Conservation (phyloP, 1,140 invertebrate species). For the Mamestra configurata region DNA sequence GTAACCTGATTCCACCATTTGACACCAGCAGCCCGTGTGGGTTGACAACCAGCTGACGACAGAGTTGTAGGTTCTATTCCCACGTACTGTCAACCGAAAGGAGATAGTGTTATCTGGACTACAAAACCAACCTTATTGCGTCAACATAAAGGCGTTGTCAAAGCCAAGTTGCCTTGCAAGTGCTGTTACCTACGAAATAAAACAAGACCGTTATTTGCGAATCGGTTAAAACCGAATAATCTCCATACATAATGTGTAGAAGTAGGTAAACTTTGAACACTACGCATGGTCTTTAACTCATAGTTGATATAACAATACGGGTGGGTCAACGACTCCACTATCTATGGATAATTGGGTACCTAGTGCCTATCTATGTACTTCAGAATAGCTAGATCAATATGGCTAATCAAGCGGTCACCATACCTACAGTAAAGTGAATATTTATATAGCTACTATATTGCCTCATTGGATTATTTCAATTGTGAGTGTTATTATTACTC, state of each 20-base stretch:
- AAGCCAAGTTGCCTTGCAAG: too few relatives aligned
- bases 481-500: too few relatives aligned
- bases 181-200: not conserved
- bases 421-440: too few relatives aligned
- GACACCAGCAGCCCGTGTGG: conserved; percentile 18
- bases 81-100: not conserved
- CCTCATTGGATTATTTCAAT: too few relatives aligned
- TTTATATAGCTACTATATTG: too few relatives aligned
- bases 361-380: too few relatives aligned
- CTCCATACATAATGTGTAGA: not conserved
- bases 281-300: too few relatives aligned
- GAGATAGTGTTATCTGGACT: not conserved
- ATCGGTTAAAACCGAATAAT: conserved; percentile 21
- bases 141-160: too few relatives aligned
- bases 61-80: conserved; percentile 10
- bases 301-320: not conserved
- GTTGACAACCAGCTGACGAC: not conserved
- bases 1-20: conserved; percentile 23
- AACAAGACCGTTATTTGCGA: conserved; percentile 19
- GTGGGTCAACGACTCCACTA: not conserved
- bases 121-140: too few relatives aligned
- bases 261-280: not conserved
- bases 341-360: too few relatives aligned
- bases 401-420: too few relatives aligned
- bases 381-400: too few relatives aligned